Evolutionary conservation across 2,888 invertebrate species (phyloP).

Genomic region (Zygaena filipendulae): DNA sequence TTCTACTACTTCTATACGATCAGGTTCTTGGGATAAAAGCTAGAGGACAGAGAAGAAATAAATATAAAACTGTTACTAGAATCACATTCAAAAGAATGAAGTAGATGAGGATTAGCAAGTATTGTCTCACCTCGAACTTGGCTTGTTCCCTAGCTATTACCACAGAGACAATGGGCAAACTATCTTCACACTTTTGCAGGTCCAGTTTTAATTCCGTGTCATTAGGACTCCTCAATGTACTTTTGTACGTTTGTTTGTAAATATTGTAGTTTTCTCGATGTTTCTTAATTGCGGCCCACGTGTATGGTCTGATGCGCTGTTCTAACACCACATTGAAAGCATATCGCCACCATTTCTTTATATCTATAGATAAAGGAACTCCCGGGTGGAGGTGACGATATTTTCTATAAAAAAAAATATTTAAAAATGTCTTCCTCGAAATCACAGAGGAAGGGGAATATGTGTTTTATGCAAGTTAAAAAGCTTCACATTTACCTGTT

Average conservation of each 20-base stretch:
- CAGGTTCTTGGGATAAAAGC: constrained; percentile 50
- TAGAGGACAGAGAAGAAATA: constrained; percentile 19
- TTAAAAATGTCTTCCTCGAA: constrained; percentile 1
- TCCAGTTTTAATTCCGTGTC: constrained; percentile 79
- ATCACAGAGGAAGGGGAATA: constrained; percentile 1
- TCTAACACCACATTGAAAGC: constrained; percentile 77
- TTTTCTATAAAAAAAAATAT: constrained; percentile 45
- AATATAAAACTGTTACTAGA: neutral
- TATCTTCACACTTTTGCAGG: constrained; percentile 80
- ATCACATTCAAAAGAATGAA: neutral
- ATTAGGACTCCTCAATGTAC: constrained; percentile 75
- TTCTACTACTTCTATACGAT: constrained; percentile 53
- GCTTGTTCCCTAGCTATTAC: constrained; percentile 84
- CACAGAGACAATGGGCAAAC: constrained; percentile 77
- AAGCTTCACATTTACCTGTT: constrained; percentile 75
- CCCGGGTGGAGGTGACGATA: constrained; percentile 73
- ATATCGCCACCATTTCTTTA: constrained; percentile 80
- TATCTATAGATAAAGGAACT: constrained; percentile 65
- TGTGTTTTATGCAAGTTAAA: no score
- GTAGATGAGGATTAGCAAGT: no score
- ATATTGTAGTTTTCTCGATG: constrained; percentile 76
- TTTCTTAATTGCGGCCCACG: constrained; percentile 76
- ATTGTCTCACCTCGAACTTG: constrained; percentile 77
- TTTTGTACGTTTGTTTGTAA: constrained; percentile 77
- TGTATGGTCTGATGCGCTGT: constrained; percentile 77